phyloP scores from a whole-genome alignment of 2,888 invertebrate species.

The Amblyjoppa proteus region DNA sequence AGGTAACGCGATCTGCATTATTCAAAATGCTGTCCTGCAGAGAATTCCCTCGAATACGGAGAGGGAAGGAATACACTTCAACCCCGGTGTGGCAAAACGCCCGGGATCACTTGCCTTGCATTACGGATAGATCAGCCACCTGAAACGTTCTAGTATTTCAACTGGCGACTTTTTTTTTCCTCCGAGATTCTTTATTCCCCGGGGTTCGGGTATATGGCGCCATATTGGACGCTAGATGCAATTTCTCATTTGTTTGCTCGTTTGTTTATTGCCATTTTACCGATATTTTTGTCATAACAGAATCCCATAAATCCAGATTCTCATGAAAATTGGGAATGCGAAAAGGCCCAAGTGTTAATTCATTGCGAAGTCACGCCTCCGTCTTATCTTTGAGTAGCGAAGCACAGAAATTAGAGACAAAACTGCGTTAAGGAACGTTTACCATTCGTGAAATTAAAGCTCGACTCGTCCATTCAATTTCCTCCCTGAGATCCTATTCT shows the following conservation, averaged over 20 bases:
- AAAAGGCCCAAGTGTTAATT: too few relatives aligned
- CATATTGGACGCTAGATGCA: background rate
- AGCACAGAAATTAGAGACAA: too few relatives aligned
- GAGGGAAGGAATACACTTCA: background rate
- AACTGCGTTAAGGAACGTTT: background rate
- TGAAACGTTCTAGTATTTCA: slow-evolving; percentile 21
- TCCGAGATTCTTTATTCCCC: slow-evolving; percentile 2
- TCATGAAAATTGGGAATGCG: too few relatives aligned
- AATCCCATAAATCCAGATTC: too few relatives aligned
- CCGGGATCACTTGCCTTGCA: slow-evolving; percentile 60
- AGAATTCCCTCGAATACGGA: slow-evolving; percentile 18
- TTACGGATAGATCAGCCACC: slow-evolving; percentile 58
- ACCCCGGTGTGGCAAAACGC: slow-evolving; percentile 42
- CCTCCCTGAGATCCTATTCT: background rate
- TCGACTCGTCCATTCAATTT: background rate
- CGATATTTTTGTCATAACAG: background rate
- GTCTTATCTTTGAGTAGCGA: too few relatives aligned
- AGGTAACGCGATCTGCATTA: slow-evolving; percentile 64
- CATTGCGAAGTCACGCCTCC: too few relatives aligned
- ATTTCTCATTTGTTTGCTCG: background rate
- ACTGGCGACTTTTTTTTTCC: slow-evolving; percentile 17
- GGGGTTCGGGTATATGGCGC: background rate
- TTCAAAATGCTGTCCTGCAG: slow-evolving; percentile 46
- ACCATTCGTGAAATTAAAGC: background rate
- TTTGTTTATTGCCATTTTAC: background rate